A percentile compares a stretch with the other conserved stretches of the same genome.
These are phyloP conservation scores for Xerus rutilus DNA, from an alignment of 2,797 vertebrate species.

Conservation along the genomic window DNA sequence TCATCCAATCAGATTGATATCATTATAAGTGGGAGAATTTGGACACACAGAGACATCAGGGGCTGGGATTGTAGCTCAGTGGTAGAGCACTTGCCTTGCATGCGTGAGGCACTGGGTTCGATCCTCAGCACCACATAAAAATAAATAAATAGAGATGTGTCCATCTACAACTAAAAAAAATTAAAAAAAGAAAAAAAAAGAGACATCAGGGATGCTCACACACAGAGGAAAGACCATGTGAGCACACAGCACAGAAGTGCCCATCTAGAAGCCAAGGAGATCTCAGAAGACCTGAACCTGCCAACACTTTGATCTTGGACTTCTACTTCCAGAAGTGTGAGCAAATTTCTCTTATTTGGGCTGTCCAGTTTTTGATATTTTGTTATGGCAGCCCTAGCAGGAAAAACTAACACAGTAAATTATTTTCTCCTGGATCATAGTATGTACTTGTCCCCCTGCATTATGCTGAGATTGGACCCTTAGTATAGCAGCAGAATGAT, in stretches of 20 bases:
- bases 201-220: not conserved
- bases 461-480: not conserved
- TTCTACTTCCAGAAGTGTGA: not conserved
- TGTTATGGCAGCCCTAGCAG: not conserved
- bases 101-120: no score
- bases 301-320: no score
- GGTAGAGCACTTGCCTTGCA: no score
- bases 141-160: no score
- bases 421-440: not conserved
- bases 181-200: not conserved
- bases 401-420: not conserved
- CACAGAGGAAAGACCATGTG: not conserved
- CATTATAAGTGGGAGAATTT: not conserved
- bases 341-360: not conserved
- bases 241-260: not conserved
- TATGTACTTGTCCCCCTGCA: not conserved
- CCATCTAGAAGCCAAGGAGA: not conserved
- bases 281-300: no score
- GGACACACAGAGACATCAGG: not conserved
- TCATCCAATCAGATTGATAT: not conserved
- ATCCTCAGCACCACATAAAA: no score
- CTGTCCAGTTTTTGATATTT: not conserved
- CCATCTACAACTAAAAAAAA: no score
- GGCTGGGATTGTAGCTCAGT: no score
- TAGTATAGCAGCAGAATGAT: not conserved